Percentiles rank a stretch among this genome's conserved stretches.
Evolutionary conservation across 2,797 vertebrate species (phyloP).

Genomic region (Hyperoplus immaculatus): DNA sequence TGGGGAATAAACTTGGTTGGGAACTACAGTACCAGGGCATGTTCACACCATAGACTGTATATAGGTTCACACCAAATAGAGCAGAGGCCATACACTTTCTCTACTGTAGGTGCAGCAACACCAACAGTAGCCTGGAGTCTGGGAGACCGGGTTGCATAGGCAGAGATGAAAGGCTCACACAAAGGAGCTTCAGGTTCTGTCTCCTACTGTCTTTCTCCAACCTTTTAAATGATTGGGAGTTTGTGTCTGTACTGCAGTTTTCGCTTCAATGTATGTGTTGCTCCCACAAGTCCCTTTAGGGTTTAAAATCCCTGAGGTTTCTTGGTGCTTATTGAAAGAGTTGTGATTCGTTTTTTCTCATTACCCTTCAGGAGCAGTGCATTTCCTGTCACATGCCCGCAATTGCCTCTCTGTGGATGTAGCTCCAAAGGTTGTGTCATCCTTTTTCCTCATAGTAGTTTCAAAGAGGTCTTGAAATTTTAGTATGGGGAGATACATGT

Average conservation of each 20-base stretch:
- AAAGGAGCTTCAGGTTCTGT: neutral
- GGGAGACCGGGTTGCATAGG: neutral
- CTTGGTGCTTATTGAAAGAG: slow-evolving; percentile 8
- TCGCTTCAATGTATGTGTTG: neutral
- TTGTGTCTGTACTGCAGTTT: slow-evolving; percentile 17
- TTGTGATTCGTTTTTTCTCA: neutral
- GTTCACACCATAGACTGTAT: neutral
- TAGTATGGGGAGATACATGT: too few species aligned
- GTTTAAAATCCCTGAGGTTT: slow-evolving; percentile 2
- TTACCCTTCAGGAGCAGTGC: neutral
- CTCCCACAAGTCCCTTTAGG: neutral
- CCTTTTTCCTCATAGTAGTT: slow-evolving; percentile 5
- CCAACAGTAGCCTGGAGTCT: neutral
- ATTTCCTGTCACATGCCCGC: slow-evolving; percentile 4
- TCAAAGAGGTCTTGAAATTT: neutral
- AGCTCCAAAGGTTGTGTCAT: neutral
- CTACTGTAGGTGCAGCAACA: neutral
- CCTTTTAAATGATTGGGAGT: neutral
- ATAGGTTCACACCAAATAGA: neutral
- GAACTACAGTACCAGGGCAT: neutral
- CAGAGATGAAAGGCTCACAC: slow-evolving; percentile 5
- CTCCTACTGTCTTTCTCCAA: neutral
- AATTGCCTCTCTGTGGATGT: slow-evolving; percentile 2
- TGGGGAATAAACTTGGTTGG: neutral
- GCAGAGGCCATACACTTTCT: neutral